Base-by-base conservation (phyloP, 2,888 invertebrate species). In the Cryptocephalus primarius region DNA sequence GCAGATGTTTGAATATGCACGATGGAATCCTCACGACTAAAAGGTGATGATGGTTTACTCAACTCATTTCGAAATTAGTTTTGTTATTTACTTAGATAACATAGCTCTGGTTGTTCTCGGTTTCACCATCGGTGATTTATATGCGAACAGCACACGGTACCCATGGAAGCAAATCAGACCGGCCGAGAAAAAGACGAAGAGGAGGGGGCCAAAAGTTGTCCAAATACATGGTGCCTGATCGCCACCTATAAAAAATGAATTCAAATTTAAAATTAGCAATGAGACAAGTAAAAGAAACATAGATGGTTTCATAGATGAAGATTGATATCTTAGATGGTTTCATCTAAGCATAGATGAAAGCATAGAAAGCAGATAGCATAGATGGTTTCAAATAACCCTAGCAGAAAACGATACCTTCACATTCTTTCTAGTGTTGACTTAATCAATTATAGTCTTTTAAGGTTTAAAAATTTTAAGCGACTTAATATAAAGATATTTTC, bases 91-190 rank as follows among this genome's bases (percentile, higher is more conserved):
- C 22, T 56, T 60, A 32, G 60, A 58, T 44, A 69, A 58, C 39
- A 70, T 60, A 22, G 68, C 63, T 51, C 69, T 58, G 8, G 66
- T 66, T 9, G 66, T 64, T 48, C 69, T 59, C 31, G 65, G 64
- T 43, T 56, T 58, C 22, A 6, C 22, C 22, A 22, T 22, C 41
- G 62, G 62, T 9, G 62, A 61, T 52, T 60, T 63, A 8, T 62
- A 57, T 33, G 63, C 59, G 51, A 69, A 70, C 8, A 70, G 50
- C 3, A 83, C 80, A 62, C 84, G 73, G 63, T 80, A 82, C 60
- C 82, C 80, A 64, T 85, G 84, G 59, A 80, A 84, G 48, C 79
- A 69, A 4, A 77, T 74, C 71, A 84, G 75, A n/a, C 79, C 72
- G 8, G 82, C 60, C 13, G 77, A 74, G 60, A 81, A 79, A n/a